Percentiles rank a stretch among this genome's conserved stretches.
These are phyloP conservation scores for Felis chaus DNA, from an alignment of 2,113 vertebrate species.

Conservation along the genomic window DNA sequence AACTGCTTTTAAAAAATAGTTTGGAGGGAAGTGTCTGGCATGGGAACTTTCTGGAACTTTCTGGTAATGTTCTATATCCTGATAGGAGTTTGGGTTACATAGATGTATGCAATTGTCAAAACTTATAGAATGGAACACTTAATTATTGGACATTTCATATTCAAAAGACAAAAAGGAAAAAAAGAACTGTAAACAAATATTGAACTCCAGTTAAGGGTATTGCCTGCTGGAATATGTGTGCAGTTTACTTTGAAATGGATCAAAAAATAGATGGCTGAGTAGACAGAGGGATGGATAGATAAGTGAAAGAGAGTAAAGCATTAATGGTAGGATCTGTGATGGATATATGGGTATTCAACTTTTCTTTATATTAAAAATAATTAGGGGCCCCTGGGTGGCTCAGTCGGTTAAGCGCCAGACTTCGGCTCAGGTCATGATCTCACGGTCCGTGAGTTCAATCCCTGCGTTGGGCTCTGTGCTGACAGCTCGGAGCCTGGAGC, in stretches of 20 bases:
- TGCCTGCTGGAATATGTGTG: background rate
- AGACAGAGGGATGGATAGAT: background rate
- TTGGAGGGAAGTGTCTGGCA: background rate
- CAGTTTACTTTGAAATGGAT: slow-evolving; percentile 13
- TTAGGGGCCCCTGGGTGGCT: no score
- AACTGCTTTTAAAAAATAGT: background rate
- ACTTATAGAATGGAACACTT: background rate
- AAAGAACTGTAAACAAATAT: background rate
- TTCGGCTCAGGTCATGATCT: no score
- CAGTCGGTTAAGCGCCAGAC: no score
- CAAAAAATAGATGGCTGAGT: background rate
- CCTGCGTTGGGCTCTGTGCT: no score
- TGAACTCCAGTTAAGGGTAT: background rate
- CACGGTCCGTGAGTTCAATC: no score
- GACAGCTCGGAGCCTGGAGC: no score
- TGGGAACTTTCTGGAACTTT: background rate
- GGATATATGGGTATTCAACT: background rate
- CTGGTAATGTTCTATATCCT: background rate
- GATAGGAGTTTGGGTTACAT: background rate
- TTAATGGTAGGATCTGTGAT: background rate
- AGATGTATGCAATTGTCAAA: background rate
- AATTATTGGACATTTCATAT: background rate
- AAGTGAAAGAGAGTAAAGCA: background rate
- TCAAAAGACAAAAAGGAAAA: background rate
- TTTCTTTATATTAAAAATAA: background rate